Evolutionary conservation across 2,888 invertebrate genomes (phyloP).

Genomic region (Lasioglossum marginatum): DNA sequence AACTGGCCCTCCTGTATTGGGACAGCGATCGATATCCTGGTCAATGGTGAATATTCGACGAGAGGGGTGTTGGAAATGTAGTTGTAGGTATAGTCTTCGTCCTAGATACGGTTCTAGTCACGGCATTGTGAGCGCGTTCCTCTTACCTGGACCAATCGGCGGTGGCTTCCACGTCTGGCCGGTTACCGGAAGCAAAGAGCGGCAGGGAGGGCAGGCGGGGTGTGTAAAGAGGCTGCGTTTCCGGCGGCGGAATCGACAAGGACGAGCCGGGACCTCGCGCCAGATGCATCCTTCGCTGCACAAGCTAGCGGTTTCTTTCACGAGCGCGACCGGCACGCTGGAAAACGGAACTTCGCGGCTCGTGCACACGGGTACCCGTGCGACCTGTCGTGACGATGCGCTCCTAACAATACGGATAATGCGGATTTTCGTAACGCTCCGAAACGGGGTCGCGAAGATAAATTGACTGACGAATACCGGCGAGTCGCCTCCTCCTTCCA

Average conservation of each 20-base stretch:
- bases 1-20: accelerated
- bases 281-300: slow-evolving; percentile 83
- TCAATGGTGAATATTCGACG: slow-evolving; percentile 33
- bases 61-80: slow-evolving; percentile 34
- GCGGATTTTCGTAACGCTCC: slow-evolving; percentile 68
- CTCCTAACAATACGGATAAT: slow-evolving; percentile 67
- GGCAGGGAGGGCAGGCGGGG: slow-evolving; percentile 62
- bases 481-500: not conserved
- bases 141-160: slow-evolving; percentile 49
- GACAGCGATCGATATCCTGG: not conserved
- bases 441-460: slow-evolving; percentile 67
- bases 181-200: slow-evolving; percentile 64
- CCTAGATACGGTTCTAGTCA: slow-evolving; percentile 55
- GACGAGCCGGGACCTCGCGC: slow-evolving; percentile 82
- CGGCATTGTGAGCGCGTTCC: slow-evolving; percentile 40
- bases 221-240: slow-evolving; percentile 76
- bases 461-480: slow-evolving; percentile 40
- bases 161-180: slow-evolving; percentile 34
- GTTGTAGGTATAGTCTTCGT: slow-evolving; percentile 17
- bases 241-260: slow-evolving; percentile 80
- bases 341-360: slow-evolving; percentile 74
- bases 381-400: slow-evolving; percentile 72
- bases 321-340: slow-evolving; percentile 57
- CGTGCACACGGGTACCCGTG: slow-evolving; percentile 67
- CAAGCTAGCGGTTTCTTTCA: slow-evolving; percentile 74